Evolutionary conservation across 2,888 invertebrate species (phyloP).

Genomic region (Drosophila tanythrix): DNA sequence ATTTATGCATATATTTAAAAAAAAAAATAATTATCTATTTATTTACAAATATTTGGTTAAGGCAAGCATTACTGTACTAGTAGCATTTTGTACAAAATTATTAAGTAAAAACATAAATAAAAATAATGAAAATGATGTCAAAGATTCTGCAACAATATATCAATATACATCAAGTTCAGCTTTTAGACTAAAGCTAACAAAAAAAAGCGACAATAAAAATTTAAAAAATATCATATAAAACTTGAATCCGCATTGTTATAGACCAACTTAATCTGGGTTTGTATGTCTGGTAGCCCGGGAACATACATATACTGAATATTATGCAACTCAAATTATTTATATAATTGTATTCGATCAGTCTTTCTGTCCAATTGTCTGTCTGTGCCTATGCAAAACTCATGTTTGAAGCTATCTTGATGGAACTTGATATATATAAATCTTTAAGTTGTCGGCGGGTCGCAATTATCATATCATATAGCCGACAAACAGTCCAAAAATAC

Average conservation of each 20-base stretch:
- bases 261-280: not conserved
- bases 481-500: not conserved
- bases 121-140: not conserved
- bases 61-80: not conserved
- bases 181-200: not conserved
- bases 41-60: not conserved
- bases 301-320: not conserved
- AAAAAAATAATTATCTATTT: not conserved
- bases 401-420: not conserved
- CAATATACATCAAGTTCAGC: not conserved
- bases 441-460: too few species aligned
- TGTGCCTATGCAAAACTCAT: not conserved
- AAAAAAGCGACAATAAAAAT: not conserved
- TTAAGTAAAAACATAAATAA: not conserved
- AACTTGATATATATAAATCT: not conserved
- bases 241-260: too few species aligned
- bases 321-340: not conserved
- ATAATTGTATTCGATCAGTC: not conserved
- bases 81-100: not conserved
- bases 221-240: not conserved
- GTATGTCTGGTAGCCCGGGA: accelerated
- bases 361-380: not conserved
- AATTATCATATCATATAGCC: not conserved
- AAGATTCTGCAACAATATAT: not conserved
- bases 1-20: not conserved